These are phyloP conservation scores for Muscicapa adusta DNA, from an alignment of 2,113 vertebrate species.

Conservation along the genomic window DNA sequence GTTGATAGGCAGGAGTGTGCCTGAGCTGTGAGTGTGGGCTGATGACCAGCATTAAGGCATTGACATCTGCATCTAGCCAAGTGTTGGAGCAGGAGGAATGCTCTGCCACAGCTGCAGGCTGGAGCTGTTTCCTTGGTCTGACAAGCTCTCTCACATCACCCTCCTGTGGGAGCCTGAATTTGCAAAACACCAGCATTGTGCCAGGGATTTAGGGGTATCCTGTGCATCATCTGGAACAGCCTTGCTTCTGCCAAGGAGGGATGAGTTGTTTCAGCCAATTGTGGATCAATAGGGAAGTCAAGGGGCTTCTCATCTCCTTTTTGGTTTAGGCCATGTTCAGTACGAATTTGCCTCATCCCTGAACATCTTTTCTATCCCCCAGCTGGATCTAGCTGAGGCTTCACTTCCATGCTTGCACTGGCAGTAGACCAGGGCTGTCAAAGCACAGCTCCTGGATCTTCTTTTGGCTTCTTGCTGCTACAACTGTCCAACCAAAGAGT, in stretches of 20 bases:
- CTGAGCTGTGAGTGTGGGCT: conserved; percentile 12
- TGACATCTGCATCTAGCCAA: neutral
- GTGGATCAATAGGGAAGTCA: neutral
- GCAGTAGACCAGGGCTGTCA: neutral
- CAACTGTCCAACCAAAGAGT: neutral
- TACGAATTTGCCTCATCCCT: neutral
- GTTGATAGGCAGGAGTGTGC: neutral
- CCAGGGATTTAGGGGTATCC: neutral
- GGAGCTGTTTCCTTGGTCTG: neutral
- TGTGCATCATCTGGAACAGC: neutral
- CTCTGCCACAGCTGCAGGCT: neutral
- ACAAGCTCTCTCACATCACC: neutral
- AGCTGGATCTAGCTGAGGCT: neutral
- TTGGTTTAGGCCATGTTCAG: neutral
- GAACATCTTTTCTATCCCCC: neutral
- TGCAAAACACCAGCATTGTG: neutral
- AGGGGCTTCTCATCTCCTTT: neutral
- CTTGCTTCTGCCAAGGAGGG: neutral
- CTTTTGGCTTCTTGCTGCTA: neutral
- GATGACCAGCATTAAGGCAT: neutral
- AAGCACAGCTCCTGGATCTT: neutral
- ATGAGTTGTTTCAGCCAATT: neutral
- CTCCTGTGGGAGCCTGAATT: neutral
- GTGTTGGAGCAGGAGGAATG: neutral
- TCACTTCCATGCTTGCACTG: neutral